Base-by-base conservation (phyloP, 2,797 vertebrate species). In the Carduelis carduelis region DNA sequence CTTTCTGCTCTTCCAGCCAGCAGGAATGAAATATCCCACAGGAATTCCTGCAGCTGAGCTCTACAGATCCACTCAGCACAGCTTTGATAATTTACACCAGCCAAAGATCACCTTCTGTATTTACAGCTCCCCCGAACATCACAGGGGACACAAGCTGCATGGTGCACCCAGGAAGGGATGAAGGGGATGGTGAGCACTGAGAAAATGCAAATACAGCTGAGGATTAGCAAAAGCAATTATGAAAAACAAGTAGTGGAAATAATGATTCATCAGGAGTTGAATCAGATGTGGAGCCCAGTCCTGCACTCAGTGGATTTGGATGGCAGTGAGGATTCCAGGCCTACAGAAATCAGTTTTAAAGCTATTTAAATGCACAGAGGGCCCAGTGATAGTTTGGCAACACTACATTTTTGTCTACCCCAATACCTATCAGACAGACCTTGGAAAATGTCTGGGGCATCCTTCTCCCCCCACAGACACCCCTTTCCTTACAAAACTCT, bases 171-270 rank as follows among this genome's bases (percentile, higher is more conserved):
- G 41, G 34, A 46, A n/a, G 47, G 60, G 83, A 77, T 64, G 71
- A 63, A 92, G 43, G 55, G 64, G n/a, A 81, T 37, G 47, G 44
- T 21, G 60, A 95, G 72, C 72, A 6, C 59, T 61, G 70, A 75
- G 69, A 27, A 89, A 90, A 90, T 55, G 69, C 66, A 89, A 93
- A 90, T 57, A 32, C 19, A 76, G 41, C 11, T n/a, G 59, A 81
- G 72, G 63, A 94, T 95, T 88, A 92, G 59, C 44, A 69, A 69
- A 94, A 86, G 79, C 72, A 93, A 90, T 96, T 86, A 88, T 7
- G 65, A 65, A 81, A 69, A 91, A 86, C 39, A 65, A 83, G 72
- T 39, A 75, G 65, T 87, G 41, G 76, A 96, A 95, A 93, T 79
- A 66, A 92, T 65, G 65, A 93, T 89, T 94, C 75, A 71, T 34